phyloP scores from a whole-genome alignment of 2,113 vertebrate species.

The Sebastes fasciatus region DNA sequence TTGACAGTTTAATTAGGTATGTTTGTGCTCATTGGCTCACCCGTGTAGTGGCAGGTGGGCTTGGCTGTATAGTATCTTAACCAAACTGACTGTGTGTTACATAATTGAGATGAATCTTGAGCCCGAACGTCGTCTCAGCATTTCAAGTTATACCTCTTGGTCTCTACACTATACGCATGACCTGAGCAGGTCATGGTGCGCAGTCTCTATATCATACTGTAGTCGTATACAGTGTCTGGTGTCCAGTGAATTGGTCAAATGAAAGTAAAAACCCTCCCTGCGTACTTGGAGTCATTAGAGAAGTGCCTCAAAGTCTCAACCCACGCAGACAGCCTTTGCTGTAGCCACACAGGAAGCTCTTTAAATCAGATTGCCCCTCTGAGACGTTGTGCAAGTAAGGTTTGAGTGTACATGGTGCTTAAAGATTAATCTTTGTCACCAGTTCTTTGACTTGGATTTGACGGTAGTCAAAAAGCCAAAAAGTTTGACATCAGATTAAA shows the following conservation, averaged over 20 bases:
- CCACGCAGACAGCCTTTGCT: slow-evolving; percentile 10
- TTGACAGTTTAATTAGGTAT: not conserved
- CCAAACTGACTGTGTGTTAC: slow-evolving; percentile 8
- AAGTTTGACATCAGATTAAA: not conserved
- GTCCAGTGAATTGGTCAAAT: slow-evolving; percentile 56
- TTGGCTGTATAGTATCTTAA: not conserved
- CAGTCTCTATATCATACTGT: slow-evolving; percentile 38
- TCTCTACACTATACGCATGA: slow-evolving; percentile 15
- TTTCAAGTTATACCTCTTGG: slow-evolving; percentile 28
- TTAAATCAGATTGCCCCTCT: slow-evolving; percentile 18
- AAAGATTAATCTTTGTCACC: slow-evolving; percentile 8
- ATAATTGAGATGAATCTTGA: slow-evolving; percentile 38
- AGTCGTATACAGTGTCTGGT: slow-evolving; percentile 44
- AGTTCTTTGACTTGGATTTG: not conserved
- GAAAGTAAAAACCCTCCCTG: slow-evolving; percentile 64
- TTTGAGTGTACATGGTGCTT: not conserved
- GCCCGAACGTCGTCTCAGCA: not conserved
- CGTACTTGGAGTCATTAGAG: slow-evolving; percentile 44
- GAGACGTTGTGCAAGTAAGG: not conserved
- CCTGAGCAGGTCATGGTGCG: slow-evolving; percentile 4
- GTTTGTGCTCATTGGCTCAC: not conserved
- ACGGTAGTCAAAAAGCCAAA: not conserved
- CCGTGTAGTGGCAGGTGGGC: slow-evolving; percentile 17
- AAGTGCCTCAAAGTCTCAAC: slow-evolving; percentile 21
- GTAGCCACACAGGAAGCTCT: slow-evolving; percentile 4